Evolutionary conservation across 2,797 vertebrate species (phyloP).

Genomic region (Lagorchestes hirsutus): DNA sequence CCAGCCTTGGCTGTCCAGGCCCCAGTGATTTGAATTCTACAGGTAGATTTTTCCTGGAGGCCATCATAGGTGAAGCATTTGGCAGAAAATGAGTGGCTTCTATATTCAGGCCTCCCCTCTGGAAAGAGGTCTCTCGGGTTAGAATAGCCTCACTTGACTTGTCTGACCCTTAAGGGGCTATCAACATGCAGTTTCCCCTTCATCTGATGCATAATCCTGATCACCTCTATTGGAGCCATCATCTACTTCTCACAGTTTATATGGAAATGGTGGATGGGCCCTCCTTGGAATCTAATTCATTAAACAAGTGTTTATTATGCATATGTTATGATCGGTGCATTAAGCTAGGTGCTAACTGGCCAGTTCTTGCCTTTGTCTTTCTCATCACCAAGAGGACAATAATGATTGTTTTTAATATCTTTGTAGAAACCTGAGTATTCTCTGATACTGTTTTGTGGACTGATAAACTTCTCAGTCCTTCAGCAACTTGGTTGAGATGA

Average conservation of each 20-base stretch:
- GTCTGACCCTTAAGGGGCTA: neutral
- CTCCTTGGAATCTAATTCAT: neutral
- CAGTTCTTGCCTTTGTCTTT: neutral
- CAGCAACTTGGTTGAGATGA: neutral
- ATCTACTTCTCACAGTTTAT: neutral
- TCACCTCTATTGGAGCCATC: neutral
- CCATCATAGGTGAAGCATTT: neutral
- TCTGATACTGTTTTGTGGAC: neutral
- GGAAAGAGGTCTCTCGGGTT: neutral
- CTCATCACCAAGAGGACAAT: neutral
- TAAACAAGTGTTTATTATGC: neutral
- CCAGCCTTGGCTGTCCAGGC: neutral
- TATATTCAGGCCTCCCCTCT: neutral
- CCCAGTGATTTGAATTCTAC: neutral
- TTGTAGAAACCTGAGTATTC: neutral
- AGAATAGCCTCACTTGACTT: neutral
- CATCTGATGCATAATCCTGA: neutral
- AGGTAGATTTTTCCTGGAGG: neutral
- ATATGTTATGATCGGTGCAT: neutral
- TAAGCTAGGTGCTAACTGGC: neutral
- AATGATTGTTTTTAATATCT: neutral
- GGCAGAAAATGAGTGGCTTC: neutral
- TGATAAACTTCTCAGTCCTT: neutral
- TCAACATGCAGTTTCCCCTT: neutral
- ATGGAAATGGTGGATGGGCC: neutral